A percentile compares a stretch with the other conserved stretches of the same genome.
These are phyloP conservation scores for Diuraphis noxia DNA, from an alignment of 1,140 invertebrate genomes.

Conservation along the genomic window DNA sequence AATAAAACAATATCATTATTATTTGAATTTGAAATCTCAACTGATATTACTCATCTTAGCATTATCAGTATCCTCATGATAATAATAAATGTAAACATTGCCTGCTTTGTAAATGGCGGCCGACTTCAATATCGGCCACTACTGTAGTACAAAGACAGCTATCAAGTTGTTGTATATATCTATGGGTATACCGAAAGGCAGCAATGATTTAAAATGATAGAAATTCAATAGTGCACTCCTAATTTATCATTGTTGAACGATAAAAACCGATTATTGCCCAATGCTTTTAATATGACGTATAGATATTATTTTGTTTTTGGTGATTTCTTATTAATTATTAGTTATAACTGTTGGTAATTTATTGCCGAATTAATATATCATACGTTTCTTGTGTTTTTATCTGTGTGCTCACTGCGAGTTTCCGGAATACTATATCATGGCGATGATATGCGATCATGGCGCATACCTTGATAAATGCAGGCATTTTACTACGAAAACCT, in stretches of 20 bases:
- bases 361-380: background rate
- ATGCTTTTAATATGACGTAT: background rate
- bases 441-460: too few relatives aligned
- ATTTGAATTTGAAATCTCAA: too few relatives aligned
- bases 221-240: background rate
- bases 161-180: too few relatives aligned
- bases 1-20: too few relatives aligned
- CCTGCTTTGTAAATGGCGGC: too few relatives aligned
- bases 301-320: background rate
- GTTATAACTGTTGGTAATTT: background rate
- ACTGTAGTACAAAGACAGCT: too few relatives aligned
- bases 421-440: background rate
- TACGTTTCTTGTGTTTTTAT: background rate
- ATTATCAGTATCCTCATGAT: too few relatives aligned
- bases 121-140: too few relatives aligned
- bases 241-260: background rate
- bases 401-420: background rate
- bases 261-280: background rate
- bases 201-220: background rate
- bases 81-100: too few relatives aligned
- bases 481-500: background rate
- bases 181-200: background rate
- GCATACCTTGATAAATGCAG: background rate
- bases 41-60: too few relatives aligned
- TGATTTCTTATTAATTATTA: background rate